These are phyloP conservation scores for human DNA, from an alignment of 2,113 vertebrate species.

Conservation along the genomic window GRCh38 chr1:159409001-159409500, in stretches of 20 bases:
- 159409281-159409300: too few relatives aligned
- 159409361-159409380: neutral
- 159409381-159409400: neutral
- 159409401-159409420: neutral
- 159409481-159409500: neutral
- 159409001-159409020: slow-evolving; percentile 3
- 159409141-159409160: neutral
- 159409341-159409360: neutral
- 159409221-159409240: neutral
- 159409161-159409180: neutral
- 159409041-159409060: neutral
- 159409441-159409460: neutral
- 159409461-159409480: neutral
- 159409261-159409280: neutral
- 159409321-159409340: neutral
- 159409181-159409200: neutral
- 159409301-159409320: neutral
- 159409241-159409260: neutral
- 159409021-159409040: neutral
- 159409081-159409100: neutral
- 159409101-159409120: neutral
- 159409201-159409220: neutral
- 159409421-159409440: slow-evolving; percentile 32
- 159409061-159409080: neutral
- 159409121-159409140: neutral